Conservation (phyloP, 2,113 vertebrate genomes). For the Helogale parvula region DNA sequence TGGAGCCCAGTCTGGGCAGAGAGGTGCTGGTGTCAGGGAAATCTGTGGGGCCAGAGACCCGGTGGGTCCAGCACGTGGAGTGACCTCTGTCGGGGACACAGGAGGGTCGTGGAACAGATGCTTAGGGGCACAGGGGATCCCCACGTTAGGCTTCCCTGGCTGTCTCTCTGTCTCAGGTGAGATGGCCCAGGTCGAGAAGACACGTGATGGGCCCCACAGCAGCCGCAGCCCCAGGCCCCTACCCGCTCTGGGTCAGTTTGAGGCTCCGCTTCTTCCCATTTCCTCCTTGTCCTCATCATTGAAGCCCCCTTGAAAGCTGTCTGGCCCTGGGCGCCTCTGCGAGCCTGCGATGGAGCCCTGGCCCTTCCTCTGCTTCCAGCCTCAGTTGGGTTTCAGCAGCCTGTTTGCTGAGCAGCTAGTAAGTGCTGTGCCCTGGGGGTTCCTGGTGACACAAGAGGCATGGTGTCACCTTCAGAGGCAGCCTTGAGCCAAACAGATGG, state of each 20-base stretch:
- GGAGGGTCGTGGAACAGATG: neutral
- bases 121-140: neutral
- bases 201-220: neutral
- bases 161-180: neutral
- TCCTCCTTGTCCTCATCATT: neutral
- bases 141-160: neutral
- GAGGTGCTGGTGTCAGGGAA: neutral
- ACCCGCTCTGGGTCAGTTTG: neutral
- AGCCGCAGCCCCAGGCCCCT: neutral
- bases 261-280: neutral
- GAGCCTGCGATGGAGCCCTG: neutral
- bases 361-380: neutral
- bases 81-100: neutral
- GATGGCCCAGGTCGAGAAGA: neutral
- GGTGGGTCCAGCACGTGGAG: neutral
- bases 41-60: neutral
- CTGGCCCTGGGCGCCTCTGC: no score
- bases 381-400: neutral
- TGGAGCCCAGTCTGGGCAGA: neutral
- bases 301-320: neutral
- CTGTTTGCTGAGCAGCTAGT: neutral
- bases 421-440: neutral
- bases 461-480: neutral
- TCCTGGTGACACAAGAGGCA: neutral
- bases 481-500: neutral